phyloP scores from a whole-genome alignment of 2,113 vertebrate genomes.

The Cynopterus brachyotis region DNA sequence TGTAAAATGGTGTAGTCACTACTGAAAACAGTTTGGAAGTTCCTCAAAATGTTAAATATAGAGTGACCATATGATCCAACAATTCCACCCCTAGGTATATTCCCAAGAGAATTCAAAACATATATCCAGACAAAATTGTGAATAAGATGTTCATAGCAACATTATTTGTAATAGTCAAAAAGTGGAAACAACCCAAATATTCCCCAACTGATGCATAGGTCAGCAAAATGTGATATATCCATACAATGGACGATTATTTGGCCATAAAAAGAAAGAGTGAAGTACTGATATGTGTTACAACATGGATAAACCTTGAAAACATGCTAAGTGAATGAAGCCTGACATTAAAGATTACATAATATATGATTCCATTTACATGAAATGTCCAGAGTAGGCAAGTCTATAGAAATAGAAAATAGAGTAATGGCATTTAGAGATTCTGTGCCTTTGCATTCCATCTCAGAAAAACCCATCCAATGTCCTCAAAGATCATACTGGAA shows the following conservation, averaged over 20 bases:
- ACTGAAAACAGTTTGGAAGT: background rate
- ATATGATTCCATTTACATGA: background rate
- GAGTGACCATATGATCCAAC: background rate
- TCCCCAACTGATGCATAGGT: background rate
- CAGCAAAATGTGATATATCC: background rate
- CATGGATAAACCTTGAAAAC: background rate
- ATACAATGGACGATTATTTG: background rate
- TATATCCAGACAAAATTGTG: background rate
- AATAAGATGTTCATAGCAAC: background rate
- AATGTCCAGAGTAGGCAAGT: background rate
- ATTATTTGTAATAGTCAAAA: background rate
- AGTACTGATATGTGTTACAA: background rate
- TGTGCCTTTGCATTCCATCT: background rate
- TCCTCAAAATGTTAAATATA: slow-evolving; percentile 1
- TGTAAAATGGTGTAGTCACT: background rate
- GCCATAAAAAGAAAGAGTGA: background rate
- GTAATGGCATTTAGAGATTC: background rate
- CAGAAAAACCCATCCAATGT: background rate
- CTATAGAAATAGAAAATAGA: background rate
- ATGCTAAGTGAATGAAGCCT: background rate
- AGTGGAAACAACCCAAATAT: background rate
- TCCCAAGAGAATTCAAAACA: background rate
- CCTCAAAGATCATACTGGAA: background rate
- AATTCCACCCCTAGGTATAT: background rate
- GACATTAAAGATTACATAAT: background rate